Conservation (phyloP, 2,797 vertebrate species). For the Channallabes apus region DNA sequence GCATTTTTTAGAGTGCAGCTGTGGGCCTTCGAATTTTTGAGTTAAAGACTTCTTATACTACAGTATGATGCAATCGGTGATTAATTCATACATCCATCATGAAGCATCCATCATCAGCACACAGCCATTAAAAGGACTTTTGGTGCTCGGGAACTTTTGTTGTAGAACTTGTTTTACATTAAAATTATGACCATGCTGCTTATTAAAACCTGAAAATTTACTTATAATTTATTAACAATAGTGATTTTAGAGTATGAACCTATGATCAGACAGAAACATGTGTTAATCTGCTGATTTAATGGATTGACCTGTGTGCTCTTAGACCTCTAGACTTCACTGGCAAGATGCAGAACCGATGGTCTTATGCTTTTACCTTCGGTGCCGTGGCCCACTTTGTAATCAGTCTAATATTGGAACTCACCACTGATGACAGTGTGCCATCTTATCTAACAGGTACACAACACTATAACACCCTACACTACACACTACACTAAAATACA, state of each 20-base stretch:
- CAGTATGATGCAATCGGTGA: background rate
- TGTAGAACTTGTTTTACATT: background rate
- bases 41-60: background rate
- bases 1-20: too few species aligned
- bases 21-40: background rate
- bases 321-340: constrained; percentile 16
- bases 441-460: background rate
- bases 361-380: constrained; percentile 2
- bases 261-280: background rate
- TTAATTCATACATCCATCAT: too few species aligned
- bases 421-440: fast-evolving
- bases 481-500: background rate
- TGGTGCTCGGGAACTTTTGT: too few species aligned
- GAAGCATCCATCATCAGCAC: too few species aligned
- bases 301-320: background rate
- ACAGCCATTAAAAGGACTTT: too few species aligned
- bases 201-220: background rate
- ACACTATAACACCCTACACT: background rate
- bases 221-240: background rate
- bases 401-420: fast-evolving
- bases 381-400: background rate
- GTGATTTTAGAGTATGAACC: background rate
- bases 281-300: background rate
- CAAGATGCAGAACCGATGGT: constrained; percentile 21
- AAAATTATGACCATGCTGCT: background rate